Conservation (phyloP, 2,797 vertebrate genomes). For the Phrynocephalus forsythii region DNA sequence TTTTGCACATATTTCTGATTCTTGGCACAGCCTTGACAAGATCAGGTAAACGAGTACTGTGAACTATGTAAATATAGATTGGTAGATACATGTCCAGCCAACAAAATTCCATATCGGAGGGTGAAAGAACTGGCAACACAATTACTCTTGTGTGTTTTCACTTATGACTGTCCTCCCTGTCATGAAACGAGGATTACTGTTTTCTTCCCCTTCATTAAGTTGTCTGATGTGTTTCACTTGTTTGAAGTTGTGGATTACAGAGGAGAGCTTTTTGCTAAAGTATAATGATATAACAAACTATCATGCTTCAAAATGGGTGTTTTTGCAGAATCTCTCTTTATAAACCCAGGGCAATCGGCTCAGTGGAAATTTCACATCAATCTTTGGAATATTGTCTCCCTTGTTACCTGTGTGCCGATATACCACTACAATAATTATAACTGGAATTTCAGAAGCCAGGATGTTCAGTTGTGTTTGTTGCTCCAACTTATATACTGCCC, state of each 20-base stretch:
- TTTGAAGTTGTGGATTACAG: too few relatives aligned
- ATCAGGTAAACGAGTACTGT: not conserved
- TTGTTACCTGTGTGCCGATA: not conserved
- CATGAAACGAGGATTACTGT: not conserved
- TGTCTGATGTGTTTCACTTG: not conserved
- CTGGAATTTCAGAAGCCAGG: not conserved
- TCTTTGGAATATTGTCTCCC: too few relatives aligned
- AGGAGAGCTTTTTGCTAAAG: too few relatives aligned
- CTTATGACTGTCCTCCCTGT: not conserved
- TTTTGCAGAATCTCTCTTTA: not conserved
- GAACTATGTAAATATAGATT: not conserved
- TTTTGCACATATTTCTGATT: not conserved
- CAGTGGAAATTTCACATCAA: not conserved
- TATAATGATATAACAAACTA: not conserved
- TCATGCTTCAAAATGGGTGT: not conserved
- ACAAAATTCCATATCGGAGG: too few relatives aligned
- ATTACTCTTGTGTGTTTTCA: not conserved
- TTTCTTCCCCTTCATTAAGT: not conserved
- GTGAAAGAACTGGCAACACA: not conserved
- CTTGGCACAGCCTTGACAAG: not conserved
- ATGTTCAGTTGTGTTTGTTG: not conserved
- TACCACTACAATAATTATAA: not conserved
- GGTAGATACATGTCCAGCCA: not conserved
- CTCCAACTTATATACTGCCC: not conserved
- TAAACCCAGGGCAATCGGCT: not conserved